A percentile compares a stretch with the other conserved stretches of the same genome.
These are phyloP conservation scores for Cololabis saira DNA, from an alignment of 2,113 vertebrate species.

Conservation along the genomic window DNA sequence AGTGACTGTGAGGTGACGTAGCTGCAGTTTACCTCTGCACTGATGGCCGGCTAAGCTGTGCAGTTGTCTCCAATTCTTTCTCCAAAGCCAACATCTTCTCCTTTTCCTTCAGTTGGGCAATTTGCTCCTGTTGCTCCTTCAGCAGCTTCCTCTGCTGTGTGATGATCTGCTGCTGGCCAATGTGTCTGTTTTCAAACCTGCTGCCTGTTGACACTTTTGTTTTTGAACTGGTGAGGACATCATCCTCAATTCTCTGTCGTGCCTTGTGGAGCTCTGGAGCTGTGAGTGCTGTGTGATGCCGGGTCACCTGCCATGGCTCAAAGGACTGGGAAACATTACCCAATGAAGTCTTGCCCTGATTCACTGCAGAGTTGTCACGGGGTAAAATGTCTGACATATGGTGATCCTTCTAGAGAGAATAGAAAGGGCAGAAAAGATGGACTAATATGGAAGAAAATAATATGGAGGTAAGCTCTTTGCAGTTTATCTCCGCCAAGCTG, in stretches of 20 bases:
- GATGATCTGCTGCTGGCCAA: conserved; percentile 86
- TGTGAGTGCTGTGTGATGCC: conserved; percentile 58
- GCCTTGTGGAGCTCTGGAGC: conserved; percentile 54
- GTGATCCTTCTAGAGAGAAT: conserved; percentile 22
- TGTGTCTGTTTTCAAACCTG: conserved; percentile 77
- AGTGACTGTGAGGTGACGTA: too few species aligned
- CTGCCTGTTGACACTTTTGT: conserved; percentile 21
- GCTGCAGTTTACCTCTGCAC: background rate
- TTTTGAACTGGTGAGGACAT: background rate
- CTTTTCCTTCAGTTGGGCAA: conserved; percentile 81
- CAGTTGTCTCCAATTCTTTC: conserved; percentile 67
- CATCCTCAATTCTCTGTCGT: conserved; percentile 8
- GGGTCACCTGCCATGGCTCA: conserved; percentile 78
- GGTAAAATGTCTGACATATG: conserved; percentile 12
- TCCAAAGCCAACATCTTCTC: conserved; percentile 75
- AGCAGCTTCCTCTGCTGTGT: conserved; percentile 87
- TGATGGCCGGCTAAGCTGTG: conserved; percentile 28
- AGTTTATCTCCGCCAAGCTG: background rate
- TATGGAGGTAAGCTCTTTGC: too few species aligned
- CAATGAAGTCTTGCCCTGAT: conserved; percentile 6
- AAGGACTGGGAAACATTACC: conserved; percentile 30
- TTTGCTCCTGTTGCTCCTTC: conserved; percentile 87
- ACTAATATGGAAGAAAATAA: background rate
- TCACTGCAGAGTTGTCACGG: background rate
- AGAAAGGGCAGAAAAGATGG: conserved; percentile 8